Base-by-base conservation (phyloP, 1,140 invertebrate genomes). In the Drosophila albomicans region DNA sequence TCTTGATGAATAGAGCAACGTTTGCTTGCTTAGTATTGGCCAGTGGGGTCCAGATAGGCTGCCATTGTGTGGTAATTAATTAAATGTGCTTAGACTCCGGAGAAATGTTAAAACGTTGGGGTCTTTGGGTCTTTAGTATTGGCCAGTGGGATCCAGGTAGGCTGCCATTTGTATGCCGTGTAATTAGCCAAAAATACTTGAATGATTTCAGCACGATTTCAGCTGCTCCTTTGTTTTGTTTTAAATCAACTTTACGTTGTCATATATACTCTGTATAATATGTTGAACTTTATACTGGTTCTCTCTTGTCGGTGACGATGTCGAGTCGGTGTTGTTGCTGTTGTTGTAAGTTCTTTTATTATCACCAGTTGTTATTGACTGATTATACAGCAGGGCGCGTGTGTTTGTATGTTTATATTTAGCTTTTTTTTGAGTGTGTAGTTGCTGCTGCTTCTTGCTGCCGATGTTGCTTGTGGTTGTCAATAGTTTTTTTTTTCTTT, bases 271-370 rank as follows among this genome's bases (percentile, higher is more conserved):
- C 20, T 25, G 20, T 38, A 38, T 38, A 38, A 38, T 38, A 66
- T 75, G 74, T 85, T 84, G 78, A 85, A 85, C 81, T 85, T 80
- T 84, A 84, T 84, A 84, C 81, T 77, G 81, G 81, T 84, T 84
- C 80, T 82, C 48, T 82, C 48, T 73, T 38, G 52, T n/a, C 8
- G 28, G 25, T 13, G 7, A 25, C 11, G 13, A 25, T 57, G 32
- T 16, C 5, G 30, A 4, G 35, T 45, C n/a, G 8, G 35, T 3
- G 68, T 38, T 51, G 38, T 58, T 79, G 35, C 45, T 82, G 35
- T 86, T 89, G 81, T 89, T 90, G 86, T 89, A 89, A 87, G 82
- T 90, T 90, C 87, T 90, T 90, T 90, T 90, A 90, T 90, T 91
- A 90, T 91, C 86, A 89, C 75, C 78, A 79, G 78, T 78, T 78